Conservation (phyloP, 2,797 vertebrate species). For the Xenops minutus region DNA sequence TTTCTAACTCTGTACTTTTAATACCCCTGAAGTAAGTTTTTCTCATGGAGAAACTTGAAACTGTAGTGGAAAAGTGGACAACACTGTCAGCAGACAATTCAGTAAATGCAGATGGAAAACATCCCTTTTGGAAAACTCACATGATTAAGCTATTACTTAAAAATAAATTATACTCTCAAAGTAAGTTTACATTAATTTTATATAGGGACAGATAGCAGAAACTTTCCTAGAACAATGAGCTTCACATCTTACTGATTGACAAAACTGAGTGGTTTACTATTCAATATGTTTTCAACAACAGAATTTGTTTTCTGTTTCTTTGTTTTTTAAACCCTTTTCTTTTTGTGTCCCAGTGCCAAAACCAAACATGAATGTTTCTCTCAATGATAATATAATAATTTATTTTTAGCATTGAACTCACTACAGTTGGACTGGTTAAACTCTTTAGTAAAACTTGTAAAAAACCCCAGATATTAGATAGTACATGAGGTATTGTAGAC, state of each 20-base stretch:
- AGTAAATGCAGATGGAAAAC: background rate
- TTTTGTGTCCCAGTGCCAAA: background rate
- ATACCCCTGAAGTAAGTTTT: constrained; percentile 47
- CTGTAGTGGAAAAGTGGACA: background rate
- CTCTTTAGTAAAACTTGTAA: background rate
- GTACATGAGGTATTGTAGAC: background rate
- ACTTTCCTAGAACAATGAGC: background rate
- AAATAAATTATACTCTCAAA: background rate
- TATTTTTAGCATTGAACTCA: background rate
- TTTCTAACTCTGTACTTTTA: constrained; percentile 51
- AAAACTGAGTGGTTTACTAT: background rate
- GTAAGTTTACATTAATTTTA: background rate
- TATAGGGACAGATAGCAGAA: background rate
- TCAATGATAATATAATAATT: background rate
- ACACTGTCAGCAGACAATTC: background rate
- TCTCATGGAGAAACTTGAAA: background rate
- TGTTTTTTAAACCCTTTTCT: background rate
- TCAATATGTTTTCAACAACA: background rate
- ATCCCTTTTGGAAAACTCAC: background rate
- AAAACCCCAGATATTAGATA: fast-evolving
- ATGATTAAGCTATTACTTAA: background rate
- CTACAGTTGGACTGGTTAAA: background rate
- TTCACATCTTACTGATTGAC: background rate
- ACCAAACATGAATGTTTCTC: background rate
- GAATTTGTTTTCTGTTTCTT: background rate